These are phyloP conservation scores for Ostrea edulis DNA, from an alignment of 1,140 invertebrate species.

Conservation along the genomic window DNA sequence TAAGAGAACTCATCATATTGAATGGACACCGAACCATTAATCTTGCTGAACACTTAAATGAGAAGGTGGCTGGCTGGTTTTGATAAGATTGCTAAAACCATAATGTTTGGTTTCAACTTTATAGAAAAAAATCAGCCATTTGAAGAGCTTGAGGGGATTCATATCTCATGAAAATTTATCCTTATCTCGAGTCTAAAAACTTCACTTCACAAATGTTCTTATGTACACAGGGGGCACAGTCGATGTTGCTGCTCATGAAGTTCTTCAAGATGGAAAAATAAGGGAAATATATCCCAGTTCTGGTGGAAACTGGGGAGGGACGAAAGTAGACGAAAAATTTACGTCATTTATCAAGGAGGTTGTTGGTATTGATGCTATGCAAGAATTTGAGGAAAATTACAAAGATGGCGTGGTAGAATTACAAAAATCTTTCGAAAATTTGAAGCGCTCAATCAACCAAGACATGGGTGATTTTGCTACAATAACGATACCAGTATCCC, in stretches of 20 bases:
- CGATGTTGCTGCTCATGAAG: conserved; percentile 14
- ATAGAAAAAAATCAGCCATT: too few species aligned
- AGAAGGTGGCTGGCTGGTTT: too few species aligned
- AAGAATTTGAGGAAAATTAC: not conserved
- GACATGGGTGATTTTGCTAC: not conserved
- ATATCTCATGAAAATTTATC: too few species aligned
- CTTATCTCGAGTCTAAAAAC: too few species aligned
- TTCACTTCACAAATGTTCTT: too few species aligned
- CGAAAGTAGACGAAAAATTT: not conserved
- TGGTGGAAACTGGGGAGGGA: conserved; percentile 44
- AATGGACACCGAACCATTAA: too few species aligned
- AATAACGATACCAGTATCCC: not conserved
- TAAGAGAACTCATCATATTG: too few species aligned
- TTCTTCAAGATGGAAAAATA: not conserved
- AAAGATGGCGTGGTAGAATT: not conserved
- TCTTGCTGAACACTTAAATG: too few species aligned
- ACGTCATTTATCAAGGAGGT: not conserved
- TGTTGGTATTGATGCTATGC: not conserved
- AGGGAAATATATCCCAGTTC: not conserved
- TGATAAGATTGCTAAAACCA: too few species aligned
- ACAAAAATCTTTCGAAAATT: not conserved
- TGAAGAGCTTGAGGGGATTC: too few species aligned
- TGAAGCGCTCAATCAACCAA: not conserved
- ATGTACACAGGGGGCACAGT: conserved; percentile 1
- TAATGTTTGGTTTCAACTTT: too few species aligned